phyloP scores from a whole-genome alignment of 2,888 invertebrate species.

The Tachina lurida region DNA sequence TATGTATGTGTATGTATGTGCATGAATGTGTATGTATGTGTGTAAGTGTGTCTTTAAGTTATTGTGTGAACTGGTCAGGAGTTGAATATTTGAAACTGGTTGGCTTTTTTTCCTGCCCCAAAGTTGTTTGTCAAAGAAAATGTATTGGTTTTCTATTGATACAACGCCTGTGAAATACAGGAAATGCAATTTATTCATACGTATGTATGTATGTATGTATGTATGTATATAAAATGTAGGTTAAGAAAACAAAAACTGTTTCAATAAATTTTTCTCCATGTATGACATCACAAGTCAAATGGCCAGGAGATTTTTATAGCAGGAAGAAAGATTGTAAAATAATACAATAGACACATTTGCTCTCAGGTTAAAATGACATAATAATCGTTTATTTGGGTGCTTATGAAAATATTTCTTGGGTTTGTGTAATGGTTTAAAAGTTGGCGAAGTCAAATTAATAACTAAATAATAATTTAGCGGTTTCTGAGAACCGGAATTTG shows the following conservation, averaged over 20 bases:
- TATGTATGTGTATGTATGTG: too few relatives aligned
- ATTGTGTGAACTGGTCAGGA: constrained; percentile 63
- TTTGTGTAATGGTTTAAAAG: too few relatives aligned
- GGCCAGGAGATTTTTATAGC: background rate
- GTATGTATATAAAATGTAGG: background rate
- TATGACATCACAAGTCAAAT: constrained; percentile 14
- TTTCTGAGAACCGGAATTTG: too few relatives aligned
- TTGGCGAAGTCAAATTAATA: too few relatives aligned
- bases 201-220: too few relatives aligned
- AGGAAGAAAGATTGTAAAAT: background rate
- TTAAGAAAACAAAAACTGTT: constrained; percentile 8
- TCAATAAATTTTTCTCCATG: background rate
- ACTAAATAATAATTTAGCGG: too few relatives aligned
- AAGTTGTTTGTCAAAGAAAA: constrained; percentile 17
- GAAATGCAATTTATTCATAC: constrained; percentile 23
- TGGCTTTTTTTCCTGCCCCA: background rate
- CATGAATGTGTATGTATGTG: too few relatives aligned
- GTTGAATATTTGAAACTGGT: constrained; percentile 34
- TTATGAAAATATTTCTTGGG: too few relatives aligned
- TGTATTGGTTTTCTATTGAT: constrained; percentile 7
- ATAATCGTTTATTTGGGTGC: too few relatives aligned
- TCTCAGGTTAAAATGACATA: too few relatives aligned
- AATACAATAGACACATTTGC: background rate
- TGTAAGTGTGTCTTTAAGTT: constrained; percentile 59
- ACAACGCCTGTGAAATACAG: constrained; percentile 25